A percentile compares a stretch with the other conserved stretches of the same genome.
phyloP scores from a whole-genome alignment of 2,113 vertebrate genomes.

The Megaleporinus macrocephalus region DNA sequence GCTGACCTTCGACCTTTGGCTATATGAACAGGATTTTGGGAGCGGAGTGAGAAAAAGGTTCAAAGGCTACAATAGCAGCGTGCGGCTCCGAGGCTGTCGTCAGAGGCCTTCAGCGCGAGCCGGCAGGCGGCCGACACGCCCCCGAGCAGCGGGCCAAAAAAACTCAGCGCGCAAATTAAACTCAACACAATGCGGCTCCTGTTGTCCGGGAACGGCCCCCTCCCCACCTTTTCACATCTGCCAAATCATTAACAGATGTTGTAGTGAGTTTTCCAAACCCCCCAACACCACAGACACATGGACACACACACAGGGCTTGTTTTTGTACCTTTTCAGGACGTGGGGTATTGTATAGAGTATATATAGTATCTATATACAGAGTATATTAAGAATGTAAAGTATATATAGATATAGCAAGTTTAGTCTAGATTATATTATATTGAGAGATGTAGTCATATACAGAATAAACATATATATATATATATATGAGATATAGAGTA shows the following conservation, averaged over 20 bases:
- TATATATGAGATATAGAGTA: too few species aligned
- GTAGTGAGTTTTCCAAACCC: slow-evolving; percentile 53
- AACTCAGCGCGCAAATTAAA: slow-evolving; percentile 67
- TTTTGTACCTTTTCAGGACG: not conserved
- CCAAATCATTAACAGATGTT: slow-evolving; percentile 80
- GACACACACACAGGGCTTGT: slow-evolving; percentile 7
- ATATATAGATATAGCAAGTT: too few species aligned
- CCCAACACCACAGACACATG: slow-evolving; percentile 15
- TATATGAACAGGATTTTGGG: slow-evolving; percentile 23
- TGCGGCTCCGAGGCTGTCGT: slow-evolving; percentile 4
- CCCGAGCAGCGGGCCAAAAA: slow-evolving; percentile 56
- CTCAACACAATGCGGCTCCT: slow-evolving; percentile 79
- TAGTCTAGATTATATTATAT: too few species aligned
- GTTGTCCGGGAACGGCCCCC: slow-evolving; percentile 72
- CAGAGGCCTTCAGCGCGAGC: not conserved
- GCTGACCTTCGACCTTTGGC: slow-evolving; percentile 11
- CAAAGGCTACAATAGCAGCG: slow-evolving; percentile 34
- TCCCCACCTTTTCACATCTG: slow-evolving; percentile 62
- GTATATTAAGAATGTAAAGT: too few species aligned
- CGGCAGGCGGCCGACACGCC: slow-evolving; percentile 35
- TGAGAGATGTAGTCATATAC: too few species aligned
- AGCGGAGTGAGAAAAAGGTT: slow-evolving; percentile 23
- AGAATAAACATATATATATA: too few species aligned
- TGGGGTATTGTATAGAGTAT: too few species aligned
- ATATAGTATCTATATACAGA: too few species aligned